A percentile compares a stretch with the other conserved stretches of the same genome.
phyloP scores from a whole-genome alignment of 1,140 invertebrate genomes.

The Muscidifurax raptorellus region DNA sequence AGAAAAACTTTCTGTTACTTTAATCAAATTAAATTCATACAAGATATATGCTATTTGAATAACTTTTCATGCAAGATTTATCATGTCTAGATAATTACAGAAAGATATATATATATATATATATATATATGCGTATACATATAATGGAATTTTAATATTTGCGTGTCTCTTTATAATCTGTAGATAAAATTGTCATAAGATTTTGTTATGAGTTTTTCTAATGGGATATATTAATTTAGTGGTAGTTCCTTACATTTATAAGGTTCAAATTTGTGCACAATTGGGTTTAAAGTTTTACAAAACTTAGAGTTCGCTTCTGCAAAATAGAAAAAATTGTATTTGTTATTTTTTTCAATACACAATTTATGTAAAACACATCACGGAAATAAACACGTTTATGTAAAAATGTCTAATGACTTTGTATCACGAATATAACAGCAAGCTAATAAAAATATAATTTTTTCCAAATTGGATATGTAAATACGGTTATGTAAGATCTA shows the following conservation, averaged over 20 bases:
- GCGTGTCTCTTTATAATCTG: slow-evolving; percentile 7
- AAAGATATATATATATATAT: slow-evolving; percentile 24
- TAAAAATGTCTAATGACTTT: slow-evolving; percentile 43
- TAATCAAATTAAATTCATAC: slow-evolving; percentile 14
- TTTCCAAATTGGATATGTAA: slow-evolving; percentile 55
- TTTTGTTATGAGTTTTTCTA: not conserved
- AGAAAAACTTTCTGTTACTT: slow-evolving; percentile 14
- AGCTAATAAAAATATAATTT: slow-evolving; percentile 53
- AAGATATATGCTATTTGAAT: slow-evolving; percentile 29
- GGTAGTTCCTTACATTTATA: slow-evolving; percentile 24
- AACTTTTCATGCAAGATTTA: slow-evolving; percentile 24
- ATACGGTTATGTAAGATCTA: slow-evolving; percentile 63
- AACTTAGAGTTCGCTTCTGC: slow-evolving; percentile 7
- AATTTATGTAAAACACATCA: slow-evolving; percentile 35
- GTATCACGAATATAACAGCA: slow-evolving; percentile 50
- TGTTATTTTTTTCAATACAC: slow-evolving; percentile 42
- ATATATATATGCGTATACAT: slow-evolving; percentile 6
- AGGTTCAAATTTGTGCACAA: slow-evolving; percentile 8
- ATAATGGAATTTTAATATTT: slow-evolving; percentile 33
- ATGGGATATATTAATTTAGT: not conserved
- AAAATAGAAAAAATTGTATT: slow-evolving; percentile 22
- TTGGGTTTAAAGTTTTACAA: slow-evolving; percentile 19
- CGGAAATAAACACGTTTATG: slow-evolving; percentile 45
- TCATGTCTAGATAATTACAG: slow-evolving; percentile 36
- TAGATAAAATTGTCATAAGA: slow-evolving; percentile 20